Base-by-base conservation (phyloP, 2,797 vertebrate genomes). In the Trachurus trachurus region DNA sequence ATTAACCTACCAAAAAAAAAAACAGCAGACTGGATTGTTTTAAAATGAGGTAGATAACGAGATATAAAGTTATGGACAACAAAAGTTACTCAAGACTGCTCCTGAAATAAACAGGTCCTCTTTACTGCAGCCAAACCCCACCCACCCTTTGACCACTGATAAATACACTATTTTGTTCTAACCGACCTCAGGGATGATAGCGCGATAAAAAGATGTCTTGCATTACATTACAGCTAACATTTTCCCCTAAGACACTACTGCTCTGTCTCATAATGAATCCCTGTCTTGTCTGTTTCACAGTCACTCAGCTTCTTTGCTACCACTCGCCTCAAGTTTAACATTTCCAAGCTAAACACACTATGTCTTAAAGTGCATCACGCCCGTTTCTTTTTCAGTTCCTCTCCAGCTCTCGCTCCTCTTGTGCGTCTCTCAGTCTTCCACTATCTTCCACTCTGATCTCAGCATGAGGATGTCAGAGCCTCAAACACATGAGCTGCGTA, bases 81-180 rank as follows among this genome's bases (percentile, higher is more conserved):
- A 40, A 72, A 79, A 66, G 49, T 67, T 87, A 47, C 50, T 76
- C 26, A 54, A 60, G 73, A 70, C 60, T 53, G 66, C 56, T 88
- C 73, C 79, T 82, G 52, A 81, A 78, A 86, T 78, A 83, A 77
- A 82, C 26, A 17, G 5, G 39, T 74, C 21, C 31, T 74, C 37
- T 58, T 45, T 22, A 45, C 39, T 71, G 34, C 31, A 37, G 19
- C 56, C 29, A 59, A 59, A 52, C 21, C 44, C 50, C 26, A 5
- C 65, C 67, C 42, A 13, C 21, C 40, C 54, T 66, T 78, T 74
- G 37, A 75, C 53, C 65, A 76, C n/a, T 26, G 34, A 81, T 88
- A 91, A 92, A 92, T 84, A 89, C 74, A 85, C 17, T 0, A 16
- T 39, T 83, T 74, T 86, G 67, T 89, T 87, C 76, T 58, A 59